Percentiles rank a stretch among this genome's conserved stretches.
phyloP scores from a whole-genome alignment of 1,140 invertebrate species.

The Listronotus bonariensis region DNA sequence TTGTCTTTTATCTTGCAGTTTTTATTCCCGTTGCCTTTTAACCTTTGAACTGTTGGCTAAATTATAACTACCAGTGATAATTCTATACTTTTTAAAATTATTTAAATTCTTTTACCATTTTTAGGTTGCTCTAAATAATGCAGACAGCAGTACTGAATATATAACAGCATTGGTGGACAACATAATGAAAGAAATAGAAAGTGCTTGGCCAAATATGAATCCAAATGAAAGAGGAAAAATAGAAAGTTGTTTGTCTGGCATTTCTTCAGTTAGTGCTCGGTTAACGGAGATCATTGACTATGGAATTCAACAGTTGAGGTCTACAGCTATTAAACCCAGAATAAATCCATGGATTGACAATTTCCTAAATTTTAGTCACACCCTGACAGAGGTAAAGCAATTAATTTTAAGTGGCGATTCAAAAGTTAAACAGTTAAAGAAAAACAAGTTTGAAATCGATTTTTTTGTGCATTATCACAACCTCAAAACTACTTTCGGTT shows the following conservation, averaged over 20 bases:
- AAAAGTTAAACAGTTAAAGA: no score
- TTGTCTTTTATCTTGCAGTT: no score
- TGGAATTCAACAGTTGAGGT: constrained; percentile 82
- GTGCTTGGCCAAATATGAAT: constrained; percentile 65
- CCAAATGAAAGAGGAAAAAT: constrained; percentile 72
- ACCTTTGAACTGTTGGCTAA: no score
- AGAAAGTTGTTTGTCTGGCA: constrained; percentile 75
- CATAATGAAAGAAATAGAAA: constrained; percentile 72
- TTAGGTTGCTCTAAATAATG: constrained; percentile 89
- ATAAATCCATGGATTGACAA: constrained; percentile 85
- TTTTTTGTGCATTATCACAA: no score
- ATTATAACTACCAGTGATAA: no score
- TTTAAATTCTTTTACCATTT: neutral
- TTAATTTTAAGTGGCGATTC: no score
- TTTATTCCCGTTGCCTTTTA: no score
- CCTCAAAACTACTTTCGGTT: no score
- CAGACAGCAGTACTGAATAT: constrained; percentile 91
- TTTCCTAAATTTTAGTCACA: constrained; percentile 78
- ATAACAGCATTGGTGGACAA: constrained; percentile 77
- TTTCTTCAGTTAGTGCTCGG: constrained; percentile 74
- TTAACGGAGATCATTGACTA: constrained; percentile 81
- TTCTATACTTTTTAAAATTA: no score
- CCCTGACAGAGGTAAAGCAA: constrained; percentile 78
- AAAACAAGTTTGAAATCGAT: no score
- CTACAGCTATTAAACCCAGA: constrained; percentile 83